Conservation (phyloP, 2,113 vertebrate species). For the Dascyllus trimaculatus region DNA sequence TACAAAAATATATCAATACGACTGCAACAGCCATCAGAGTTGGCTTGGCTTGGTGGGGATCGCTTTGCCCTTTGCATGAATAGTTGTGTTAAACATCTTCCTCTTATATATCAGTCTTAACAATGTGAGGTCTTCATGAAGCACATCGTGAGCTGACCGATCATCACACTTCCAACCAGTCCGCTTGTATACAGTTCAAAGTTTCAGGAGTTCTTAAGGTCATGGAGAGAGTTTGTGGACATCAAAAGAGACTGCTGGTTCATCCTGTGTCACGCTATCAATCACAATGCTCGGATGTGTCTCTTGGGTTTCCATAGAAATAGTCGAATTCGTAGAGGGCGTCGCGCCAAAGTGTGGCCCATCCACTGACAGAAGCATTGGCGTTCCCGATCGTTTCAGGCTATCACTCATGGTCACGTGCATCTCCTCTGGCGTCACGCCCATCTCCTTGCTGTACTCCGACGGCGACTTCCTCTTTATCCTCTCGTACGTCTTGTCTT, state of each 20-base stretch:
- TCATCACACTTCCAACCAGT: background rate
- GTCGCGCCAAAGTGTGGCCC: slow-evolving; percentile 74
- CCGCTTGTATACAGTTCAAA: background rate
- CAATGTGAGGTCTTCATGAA: background rate
- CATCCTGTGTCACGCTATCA: slow-evolving; percentile 56
- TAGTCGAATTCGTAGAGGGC: slow-evolving; percentile 72
- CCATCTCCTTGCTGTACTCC: slow-evolving; percentile 91
- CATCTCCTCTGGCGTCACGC: slow-evolving; percentile 90
- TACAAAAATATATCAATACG: slow-evolving; percentile 73
- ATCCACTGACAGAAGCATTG: slow-evolving; percentile 89
- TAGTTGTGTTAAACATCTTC: background rate
- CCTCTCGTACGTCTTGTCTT: slow-evolving; percentile 92
- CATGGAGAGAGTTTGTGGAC: slow-evolving; percentile 72
- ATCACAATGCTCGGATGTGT: slow-evolving; percentile 73
- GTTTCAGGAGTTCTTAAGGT: slow-evolving; percentile 36
- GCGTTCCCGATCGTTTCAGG: slow-evolving; percentile 83
- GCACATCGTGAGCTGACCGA: background rate
- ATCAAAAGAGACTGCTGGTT: slow-evolving; percentile 70
- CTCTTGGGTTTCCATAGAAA: slow-evolving; percentile 80
- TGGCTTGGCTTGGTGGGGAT: slow-evolving; percentile 9
- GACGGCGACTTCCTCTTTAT: slow-evolving; percentile 96
- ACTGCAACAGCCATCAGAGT: slow-evolving; percentile 15
- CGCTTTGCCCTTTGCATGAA: slow-evolving; percentile 7
- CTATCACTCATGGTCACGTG: slow-evolving; percentile 87
- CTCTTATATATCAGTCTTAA: background rate